Evolutionary conservation across 2,888 invertebrate genomes (phyloP).

Genomic region (Drosophila silvestris): DNA sequence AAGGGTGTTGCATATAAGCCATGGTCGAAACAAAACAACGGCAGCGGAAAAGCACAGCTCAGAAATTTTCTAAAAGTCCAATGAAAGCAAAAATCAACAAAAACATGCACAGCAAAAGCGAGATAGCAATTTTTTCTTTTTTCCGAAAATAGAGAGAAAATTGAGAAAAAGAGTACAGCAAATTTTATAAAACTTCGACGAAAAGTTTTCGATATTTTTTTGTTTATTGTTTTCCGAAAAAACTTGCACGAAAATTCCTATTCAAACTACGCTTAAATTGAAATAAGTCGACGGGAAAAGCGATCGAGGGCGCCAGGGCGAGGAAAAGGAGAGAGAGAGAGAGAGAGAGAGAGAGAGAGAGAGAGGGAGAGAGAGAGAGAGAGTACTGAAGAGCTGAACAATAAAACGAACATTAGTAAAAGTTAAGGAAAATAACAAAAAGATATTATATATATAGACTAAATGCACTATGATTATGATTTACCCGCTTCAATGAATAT

Average conservation of each 20-base stretch:
- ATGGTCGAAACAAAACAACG: conserved; percentile 50
- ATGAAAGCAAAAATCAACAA: conserved; percentile 44
- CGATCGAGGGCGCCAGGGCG: neutral
- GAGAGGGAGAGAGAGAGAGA: neutral
- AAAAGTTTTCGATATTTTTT: conserved; percentile 50
- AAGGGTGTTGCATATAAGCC: conserved; percentile 24
- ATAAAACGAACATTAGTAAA: conserved; percentile 63
- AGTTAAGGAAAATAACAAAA: conserved; percentile 28
- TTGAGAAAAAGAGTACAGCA: conserved; percentile 37
- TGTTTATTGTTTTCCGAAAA: conserved; percentile 28
- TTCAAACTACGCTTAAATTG: conserved; percentile 78
- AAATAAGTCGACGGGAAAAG: conserved; percentile 52
- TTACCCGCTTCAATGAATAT: neutral
- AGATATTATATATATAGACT: neutral
- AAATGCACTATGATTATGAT: neutral
- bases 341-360: neutral
- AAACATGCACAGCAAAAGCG: neutral
- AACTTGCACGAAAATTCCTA: conserved; percentile 67
- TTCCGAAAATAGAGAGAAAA: neutral
- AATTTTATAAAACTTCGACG: conserved; percentile 73
- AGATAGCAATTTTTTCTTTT: neutral
- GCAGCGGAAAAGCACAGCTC: conserved; percentile 43
- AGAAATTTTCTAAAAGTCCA: conserved; percentile 56
- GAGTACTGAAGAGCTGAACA: conserved; percentile 34
- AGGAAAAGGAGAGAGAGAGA: neutral